A percentile compares a stretch with the other conserved stretches of the same genome.
Conservation (phyloP, 2,113 vertebrate genomes). For the Poecile atricapillus region DNA sequence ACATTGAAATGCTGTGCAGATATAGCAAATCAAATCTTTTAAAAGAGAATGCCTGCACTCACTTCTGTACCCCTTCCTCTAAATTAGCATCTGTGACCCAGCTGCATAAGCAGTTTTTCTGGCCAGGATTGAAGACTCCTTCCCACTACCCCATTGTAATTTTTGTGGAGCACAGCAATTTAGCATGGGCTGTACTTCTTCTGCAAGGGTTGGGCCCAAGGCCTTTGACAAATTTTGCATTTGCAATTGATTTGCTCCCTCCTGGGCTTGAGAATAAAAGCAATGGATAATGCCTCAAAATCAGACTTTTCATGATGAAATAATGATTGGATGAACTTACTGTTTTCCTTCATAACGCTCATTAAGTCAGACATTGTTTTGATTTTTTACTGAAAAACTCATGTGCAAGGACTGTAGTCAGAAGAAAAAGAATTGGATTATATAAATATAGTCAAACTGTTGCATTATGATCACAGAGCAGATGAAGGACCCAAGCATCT, state of each 20-base stretch:
- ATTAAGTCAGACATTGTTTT: constrained; percentile 26
- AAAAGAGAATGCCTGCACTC: not conserved
- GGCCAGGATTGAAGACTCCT: not conserved
- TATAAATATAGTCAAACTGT: not conserved
- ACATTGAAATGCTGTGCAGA: not conserved
- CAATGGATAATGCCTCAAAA: not conserved
- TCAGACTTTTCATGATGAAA: constrained; percentile 12
- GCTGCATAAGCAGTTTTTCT: constrained; percentile 14
- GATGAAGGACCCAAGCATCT: not conserved
- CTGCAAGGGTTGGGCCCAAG: not conserved
- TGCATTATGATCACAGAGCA: not conserved
- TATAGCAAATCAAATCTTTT: not conserved
- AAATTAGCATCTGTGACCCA: constrained; percentile 43
- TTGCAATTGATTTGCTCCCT: constrained; percentile 46
- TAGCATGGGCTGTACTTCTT: not conserved
- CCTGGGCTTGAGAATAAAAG: constrained; percentile 11
- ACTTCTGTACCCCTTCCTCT: not conserved
- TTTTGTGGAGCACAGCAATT: constrained; percentile 28
- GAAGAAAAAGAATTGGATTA: not conserved
- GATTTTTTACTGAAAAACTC: constrained; percentile 17
- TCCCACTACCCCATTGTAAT: not conserved
- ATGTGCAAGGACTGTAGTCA: not conserved
- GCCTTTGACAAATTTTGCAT: constrained; percentile 35
- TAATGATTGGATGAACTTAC: not conserved
- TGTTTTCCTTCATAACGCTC: constrained; percentile 10